phyloP scores from a whole-genome alignment of 2,113 vertebrate genomes.

The Cololabis saira region DNA sequence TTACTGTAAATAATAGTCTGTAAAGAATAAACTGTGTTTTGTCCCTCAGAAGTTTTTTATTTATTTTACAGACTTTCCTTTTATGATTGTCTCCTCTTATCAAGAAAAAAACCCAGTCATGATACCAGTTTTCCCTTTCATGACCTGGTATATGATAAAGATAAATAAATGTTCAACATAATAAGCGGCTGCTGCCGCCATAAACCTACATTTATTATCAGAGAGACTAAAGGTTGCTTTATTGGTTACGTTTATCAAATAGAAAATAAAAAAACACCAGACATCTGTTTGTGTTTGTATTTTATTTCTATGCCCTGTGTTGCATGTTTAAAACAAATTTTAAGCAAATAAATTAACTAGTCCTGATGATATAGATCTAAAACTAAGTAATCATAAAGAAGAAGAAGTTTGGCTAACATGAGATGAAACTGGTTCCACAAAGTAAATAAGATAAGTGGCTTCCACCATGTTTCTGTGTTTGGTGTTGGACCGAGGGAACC shows the following conservation, averaged over 20 bases:
- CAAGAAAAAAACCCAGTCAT: fast-evolving
- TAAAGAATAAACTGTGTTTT: neutral
- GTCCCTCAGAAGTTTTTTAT: neutral
- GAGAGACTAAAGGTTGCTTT: conserved; percentile 1
- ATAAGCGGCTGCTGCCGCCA: fast-evolving
- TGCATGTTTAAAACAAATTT: neutral
- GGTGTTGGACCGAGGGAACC: too few relatives aligned
- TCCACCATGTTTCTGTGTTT: too few relatives aligned
- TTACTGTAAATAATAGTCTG: neutral
- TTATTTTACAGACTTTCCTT: conserved; percentile 11
- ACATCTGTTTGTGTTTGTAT: neutral
- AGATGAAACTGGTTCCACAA: too few relatives aligned
- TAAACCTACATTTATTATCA: conserved; percentile 2
- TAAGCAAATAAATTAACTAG: too few relatives aligned
- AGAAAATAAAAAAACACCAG: fast-evolving
- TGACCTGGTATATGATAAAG: neutral
- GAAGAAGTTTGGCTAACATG: too few relatives aligned
- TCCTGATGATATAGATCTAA: too few relatives aligned
- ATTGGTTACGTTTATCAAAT: neutral
- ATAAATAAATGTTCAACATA: conserved; percentile 8
- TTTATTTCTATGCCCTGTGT: neutral
- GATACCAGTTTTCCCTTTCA: fast-evolving
- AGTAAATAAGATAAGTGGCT: too few relatives aligned
- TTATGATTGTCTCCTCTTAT: fast-evolving
- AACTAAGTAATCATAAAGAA: too few relatives aligned